Percentiles rank a stretch among this genome's conserved stretches.
Conservation (phyloP, 2,888 invertebrate genomes). For the Phanerotoma sp. region DNA sequence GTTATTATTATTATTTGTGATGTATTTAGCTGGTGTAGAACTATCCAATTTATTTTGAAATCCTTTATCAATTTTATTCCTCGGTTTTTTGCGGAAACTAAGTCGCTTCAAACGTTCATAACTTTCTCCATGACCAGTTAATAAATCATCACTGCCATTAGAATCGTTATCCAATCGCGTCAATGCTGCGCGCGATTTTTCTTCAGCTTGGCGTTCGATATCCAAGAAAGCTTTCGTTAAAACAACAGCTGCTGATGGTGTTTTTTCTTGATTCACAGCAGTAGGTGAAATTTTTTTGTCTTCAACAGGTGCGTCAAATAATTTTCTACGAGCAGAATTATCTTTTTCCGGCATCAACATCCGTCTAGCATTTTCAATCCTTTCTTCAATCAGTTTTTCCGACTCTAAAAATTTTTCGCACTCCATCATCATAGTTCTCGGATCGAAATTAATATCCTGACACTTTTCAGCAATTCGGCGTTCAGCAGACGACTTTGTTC, state of each 20-base stretch:
- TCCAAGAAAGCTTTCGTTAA: constrained; percentile 50
- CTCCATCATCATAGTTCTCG: constrained; percentile 41
- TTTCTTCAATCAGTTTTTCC: constrained; percentile 46
- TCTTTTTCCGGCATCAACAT: constrained; percentile 20
- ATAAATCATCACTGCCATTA: constrained; percentile 34
- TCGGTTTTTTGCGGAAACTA: constrained; percentile 25
- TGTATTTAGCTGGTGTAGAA: constrained; percentile 50
- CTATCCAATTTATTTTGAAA: constrained; percentile 43
- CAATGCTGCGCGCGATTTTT: constrained; percentile 25
- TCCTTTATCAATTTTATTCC: constrained; percentile 4
- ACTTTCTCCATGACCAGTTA: constrained; percentile 47
- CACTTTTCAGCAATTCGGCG: constrained; percentile 47
- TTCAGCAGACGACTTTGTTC: constrained; percentile 53
- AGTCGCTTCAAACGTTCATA: constrained; percentile 46
- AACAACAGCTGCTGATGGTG: constrained; percentile 46
- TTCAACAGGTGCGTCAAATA: constrained; percentile 24
- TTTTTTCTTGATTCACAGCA: background rate
- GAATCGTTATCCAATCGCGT: constrained; percentile 23
- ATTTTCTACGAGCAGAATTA: constrained; percentile 32
- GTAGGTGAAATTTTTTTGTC: constrained; percentile 34
- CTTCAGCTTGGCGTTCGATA: constrained; percentile 41
- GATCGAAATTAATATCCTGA: constrained; percentile 31
- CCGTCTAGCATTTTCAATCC: constrained; percentile 45
- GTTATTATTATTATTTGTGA: constrained; percentile 3
- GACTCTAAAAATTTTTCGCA: constrained; percentile 45